Base-by-base conservation (phyloP, 2,113 vertebrate genomes). In the Anguilla rostrata region DNA sequence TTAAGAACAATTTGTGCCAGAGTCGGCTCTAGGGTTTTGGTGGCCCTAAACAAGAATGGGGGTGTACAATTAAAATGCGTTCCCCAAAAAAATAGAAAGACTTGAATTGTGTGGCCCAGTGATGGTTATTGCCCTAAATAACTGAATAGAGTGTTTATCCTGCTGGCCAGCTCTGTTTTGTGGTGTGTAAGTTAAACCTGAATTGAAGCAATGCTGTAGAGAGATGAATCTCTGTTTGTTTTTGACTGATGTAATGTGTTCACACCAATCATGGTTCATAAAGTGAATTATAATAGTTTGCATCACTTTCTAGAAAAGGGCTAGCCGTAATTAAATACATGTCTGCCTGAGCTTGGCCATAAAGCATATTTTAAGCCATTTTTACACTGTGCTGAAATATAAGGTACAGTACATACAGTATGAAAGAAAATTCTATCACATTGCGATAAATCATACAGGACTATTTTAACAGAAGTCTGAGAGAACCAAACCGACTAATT, bases 361-460 rank as follows among this genome's bases (percentile, higher is more conserved):
- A 39, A 14, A 39, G 6, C n/a, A 22, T 75, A 8, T 84, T 63
- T 63, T 18, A 84, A 66, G 40, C 26, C 39, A 84, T 75, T 63
- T 84, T n/a, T 60, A 84, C 83, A 84, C 83, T 84, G 39, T 40
- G 11, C 60, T 71, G 39, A 75, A 84, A 66, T 75, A 7, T 40
- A n/a, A 43, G 39, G 39, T n/a, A 75, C 66, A 49, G 34, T 26
- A 56, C 20, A 16, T 86, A 53, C 20, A 39, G 53, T 49, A 75
- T 20, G 43, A 29, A 40, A 80, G n/a, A 11, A 86, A 80, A 40
- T 66, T 49, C 18, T 29, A 86, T 79, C 81, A 53, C 56, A 15
- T 8, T 22, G 66, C 79, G 43, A 43, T 57, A 7, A 56, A 82
- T 66, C 40, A 46, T 84, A 63, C 60, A 83, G 41, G 1, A 85